phyloP scores from a whole-genome alignment of 2,888 invertebrate species.

The Tanytarsus gracilentus region DNA sequence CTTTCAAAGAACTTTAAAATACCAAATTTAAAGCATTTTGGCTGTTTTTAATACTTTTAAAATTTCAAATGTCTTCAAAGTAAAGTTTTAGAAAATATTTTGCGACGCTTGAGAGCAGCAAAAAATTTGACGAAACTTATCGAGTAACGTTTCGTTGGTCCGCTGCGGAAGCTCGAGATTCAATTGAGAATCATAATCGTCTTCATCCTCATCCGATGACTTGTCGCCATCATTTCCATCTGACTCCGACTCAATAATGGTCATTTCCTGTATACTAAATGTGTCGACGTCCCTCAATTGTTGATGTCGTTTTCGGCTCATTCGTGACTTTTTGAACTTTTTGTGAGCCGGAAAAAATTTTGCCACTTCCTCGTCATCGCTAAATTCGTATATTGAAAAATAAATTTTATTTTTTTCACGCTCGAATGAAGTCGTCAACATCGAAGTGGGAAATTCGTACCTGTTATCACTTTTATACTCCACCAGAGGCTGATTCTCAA shows the following conservation, averaged over 20 bases:
- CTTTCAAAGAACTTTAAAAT: no score
- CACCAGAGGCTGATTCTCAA: slow-evolving; percentile 41
- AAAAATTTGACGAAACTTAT: slow-evolving; percentile 31
- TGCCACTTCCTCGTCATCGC: slow-evolving; percentile 40
- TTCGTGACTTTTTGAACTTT: slow-evolving; percentile 6
- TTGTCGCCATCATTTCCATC: slow-evolving; percentile 40
- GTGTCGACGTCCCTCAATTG: slow-evolving; percentile 35
- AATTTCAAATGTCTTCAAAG: background rate
- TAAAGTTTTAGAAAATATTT: slow-evolving; percentile 14
- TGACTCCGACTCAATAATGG: slow-evolving; percentile 40
- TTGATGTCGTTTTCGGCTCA: background rate
- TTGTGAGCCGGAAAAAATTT: slow-evolving; percentile 39
- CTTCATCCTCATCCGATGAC: slow-evolving; percentile 33
- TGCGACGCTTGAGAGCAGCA: slow-evolving; percentile 15
- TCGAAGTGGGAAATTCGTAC: background rate
- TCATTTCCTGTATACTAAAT: slow-evolving; percentile 44
- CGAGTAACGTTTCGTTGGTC: slow-evolving; percentile 36
- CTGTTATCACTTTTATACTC: slow-evolving; percentile 42
- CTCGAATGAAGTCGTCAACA: background rate
- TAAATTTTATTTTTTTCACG: background rate
- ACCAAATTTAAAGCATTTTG: no score
- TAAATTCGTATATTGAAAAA: background rate
- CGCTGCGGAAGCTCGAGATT: slow-evolving; percentile 41
- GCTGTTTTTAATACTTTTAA: no score
- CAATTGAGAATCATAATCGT: slow-evolving; percentile 39